Conservation (phyloP, 2,888 invertebrate species). For the Camptogramma bilineatum region DNA sequence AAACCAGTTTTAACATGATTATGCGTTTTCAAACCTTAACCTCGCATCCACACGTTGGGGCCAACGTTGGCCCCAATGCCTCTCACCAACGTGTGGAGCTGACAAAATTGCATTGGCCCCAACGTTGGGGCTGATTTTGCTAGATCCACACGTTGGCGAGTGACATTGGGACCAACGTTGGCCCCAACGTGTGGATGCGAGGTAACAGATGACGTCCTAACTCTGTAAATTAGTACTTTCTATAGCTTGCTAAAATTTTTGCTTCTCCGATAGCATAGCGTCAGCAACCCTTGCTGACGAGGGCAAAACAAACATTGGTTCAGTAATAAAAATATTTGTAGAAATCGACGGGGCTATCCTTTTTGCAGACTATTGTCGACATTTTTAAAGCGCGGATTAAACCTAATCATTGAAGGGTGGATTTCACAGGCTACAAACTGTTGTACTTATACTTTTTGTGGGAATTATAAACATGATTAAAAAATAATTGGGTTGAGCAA, state of each 20-base stretch:
- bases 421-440: conserved; percentile 46
- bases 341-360: conserved; percentile 71
- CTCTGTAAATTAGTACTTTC: not conserved
- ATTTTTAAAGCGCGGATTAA: conserved; percentile 79
- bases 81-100: no score
- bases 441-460: conserved; percentile 42
- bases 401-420: conserved; percentile 71
- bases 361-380: conserved; percentile 74
- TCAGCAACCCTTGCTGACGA: conserved; percentile 78
- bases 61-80: no score
- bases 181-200: no score
- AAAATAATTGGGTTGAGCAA: conserved; percentile 35
- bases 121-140: no score
- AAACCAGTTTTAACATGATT: no score
- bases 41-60: no score
- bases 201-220: no score
- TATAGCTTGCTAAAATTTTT: conserved; percentile 7
- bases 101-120: no score
- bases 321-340: conserved; percentile 84
- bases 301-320: conserved; percentile 80
- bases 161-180: no score
- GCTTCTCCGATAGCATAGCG: conserved; percentile 15
- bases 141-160: no score
- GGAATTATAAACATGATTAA: conserved; percentile 48
- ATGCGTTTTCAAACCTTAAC: no score